Percentiles rank a stretch among this genome's conserved stretches.
These are phyloP conservation scores for Tyrophagus putrescentiae DNA, from an alignment of 1,140 invertebrate genomes.

Conservation along the genomic window DNA sequence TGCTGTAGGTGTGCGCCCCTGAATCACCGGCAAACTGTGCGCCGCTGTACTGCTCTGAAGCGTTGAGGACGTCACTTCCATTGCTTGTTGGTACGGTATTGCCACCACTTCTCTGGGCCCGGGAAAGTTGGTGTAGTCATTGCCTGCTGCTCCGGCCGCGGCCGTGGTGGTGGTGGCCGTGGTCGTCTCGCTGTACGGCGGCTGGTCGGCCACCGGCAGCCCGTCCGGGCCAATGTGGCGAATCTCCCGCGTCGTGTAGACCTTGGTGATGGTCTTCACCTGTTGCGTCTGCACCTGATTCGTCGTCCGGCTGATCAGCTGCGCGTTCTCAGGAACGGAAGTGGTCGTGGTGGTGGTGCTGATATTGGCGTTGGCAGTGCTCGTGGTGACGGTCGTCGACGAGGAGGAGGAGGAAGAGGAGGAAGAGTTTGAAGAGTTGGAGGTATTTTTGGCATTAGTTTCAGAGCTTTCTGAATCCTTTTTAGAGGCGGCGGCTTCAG, in stretches of 20 bases:
- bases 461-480: no score
- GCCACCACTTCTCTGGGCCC: not conserved
- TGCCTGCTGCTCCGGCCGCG: not conserved
- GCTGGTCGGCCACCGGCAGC: conserved; percentile 38
- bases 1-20: conserved; percentile 13
- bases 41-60: not conserved
- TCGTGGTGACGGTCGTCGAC: not conserved
- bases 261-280: conserved; percentile 46
- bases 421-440: no score
- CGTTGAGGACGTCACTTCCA: not conserved
- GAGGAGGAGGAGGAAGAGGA: no score
- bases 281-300: conserved; percentile 45
- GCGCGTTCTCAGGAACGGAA: conserved; percentile 31
- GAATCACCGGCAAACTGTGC: conserved; percentile 4
- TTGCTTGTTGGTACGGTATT: not conserved
- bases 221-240: conserved; percentile 49
- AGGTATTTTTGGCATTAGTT: no score
- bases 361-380: not conserved
- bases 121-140: conserved; percentile 15
- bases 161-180: no score
- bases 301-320: conserved; percentile 41
- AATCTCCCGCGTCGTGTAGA: conserved; percentile 43
- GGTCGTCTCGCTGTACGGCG: conserved; percentile 25
- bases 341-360: not conserved
- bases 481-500: no score